These are phyloP conservation scores for Syndactyla subalaris DNA, from an alignment of 2,797 vertebrate genomes.

Conservation along the genomic window DNA sequence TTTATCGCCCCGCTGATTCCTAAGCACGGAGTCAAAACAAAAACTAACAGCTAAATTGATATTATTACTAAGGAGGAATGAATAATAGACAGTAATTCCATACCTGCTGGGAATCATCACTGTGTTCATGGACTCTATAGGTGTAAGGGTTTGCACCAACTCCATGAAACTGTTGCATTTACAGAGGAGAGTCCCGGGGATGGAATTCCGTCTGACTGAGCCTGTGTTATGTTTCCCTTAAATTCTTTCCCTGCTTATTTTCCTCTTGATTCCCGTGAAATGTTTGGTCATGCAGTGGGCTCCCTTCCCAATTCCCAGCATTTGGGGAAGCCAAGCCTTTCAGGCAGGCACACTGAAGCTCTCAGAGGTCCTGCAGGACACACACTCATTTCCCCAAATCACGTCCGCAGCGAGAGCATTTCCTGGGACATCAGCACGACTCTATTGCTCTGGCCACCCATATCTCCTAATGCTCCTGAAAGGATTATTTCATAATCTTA, in stretches of 20 bases:
- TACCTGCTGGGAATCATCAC: constrained; percentile 38
- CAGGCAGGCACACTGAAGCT: not conserved
- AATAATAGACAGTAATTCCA: constrained; percentile 51
- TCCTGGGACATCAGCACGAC: accelerated
- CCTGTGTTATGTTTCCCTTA: not conserved
- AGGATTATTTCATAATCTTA: constrained; percentile 64
- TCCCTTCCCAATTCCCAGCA: not conserved
- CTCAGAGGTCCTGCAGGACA: not conserved
- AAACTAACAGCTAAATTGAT: constrained; percentile 59
- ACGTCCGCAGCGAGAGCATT: accelerated
- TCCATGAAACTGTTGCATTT: not conserved
- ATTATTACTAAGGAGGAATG: constrained; percentile 54
- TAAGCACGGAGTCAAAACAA: constrained; percentile 66
- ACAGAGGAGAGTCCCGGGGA: not conserved
- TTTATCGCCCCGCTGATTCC: constrained; percentile 57
- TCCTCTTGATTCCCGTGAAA: not conserved
- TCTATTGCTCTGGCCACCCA: not conserved
- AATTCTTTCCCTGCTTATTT: not conserved
- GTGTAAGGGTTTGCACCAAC: constrained; percentile 23
- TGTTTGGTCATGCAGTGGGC: not conserved
- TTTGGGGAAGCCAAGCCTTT: not conserved
- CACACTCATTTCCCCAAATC: not conserved
- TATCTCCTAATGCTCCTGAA: constrained; percentile 45
- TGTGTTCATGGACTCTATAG: not conserved
- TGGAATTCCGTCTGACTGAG: not conserved